These are phyloP conservation scores for Ceramica pisi DNA, from an alignment of 2,888 invertebrate species.

Conservation along the genomic window DNA sequence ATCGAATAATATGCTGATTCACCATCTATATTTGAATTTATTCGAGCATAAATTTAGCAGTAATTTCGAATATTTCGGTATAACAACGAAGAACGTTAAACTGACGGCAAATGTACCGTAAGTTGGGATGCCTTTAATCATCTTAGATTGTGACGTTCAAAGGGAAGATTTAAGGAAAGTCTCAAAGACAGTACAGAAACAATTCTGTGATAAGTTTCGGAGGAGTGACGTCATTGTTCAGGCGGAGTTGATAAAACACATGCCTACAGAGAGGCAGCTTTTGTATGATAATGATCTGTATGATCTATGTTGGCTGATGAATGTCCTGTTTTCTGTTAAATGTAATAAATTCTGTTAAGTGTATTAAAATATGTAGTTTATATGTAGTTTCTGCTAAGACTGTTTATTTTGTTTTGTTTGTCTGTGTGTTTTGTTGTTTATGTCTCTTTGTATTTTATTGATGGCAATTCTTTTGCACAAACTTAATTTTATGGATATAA, in stretches of 20 bases:
- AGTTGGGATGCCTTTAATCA: conserved; percentile 50
- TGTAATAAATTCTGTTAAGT: too few relatives aligned
- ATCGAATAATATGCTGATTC: not conserved
- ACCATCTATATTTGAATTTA: conserved; percentile 29
- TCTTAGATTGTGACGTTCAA: conserved; percentile 53
- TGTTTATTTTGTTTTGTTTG: too few relatives aligned
- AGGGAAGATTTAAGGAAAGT: conserved; percentile 40
- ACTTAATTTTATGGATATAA: too few relatives aligned
- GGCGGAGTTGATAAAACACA: conserved; percentile 5
- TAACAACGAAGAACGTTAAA: conserved; percentile 20
- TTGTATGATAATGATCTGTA: conserved; percentile 28
- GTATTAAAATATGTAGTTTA: not conserved
- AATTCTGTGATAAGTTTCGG: conserved; percentile 42
- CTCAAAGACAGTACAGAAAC: conserved; percentile 44
- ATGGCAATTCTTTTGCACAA: too few relatives aligned
- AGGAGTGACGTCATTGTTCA: conserved; percentile 19
- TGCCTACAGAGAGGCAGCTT: conserved; percentile 1
- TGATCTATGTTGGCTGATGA: not conserved
- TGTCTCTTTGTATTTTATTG: too few relatives aligned
- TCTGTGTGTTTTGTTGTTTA: too few relatives aligned
- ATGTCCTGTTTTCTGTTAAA: not conserved
- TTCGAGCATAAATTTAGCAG: conserved; percentile 27
- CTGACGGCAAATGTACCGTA: conserved; percentile 44
- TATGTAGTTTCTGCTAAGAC: not conserved
- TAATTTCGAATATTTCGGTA: conserved; percentile 26